Evolutionary conservation across 2,888 invertebrate genomes (phyloP).

Genomic region (Hemistola chrysoprasaria): DNA sequence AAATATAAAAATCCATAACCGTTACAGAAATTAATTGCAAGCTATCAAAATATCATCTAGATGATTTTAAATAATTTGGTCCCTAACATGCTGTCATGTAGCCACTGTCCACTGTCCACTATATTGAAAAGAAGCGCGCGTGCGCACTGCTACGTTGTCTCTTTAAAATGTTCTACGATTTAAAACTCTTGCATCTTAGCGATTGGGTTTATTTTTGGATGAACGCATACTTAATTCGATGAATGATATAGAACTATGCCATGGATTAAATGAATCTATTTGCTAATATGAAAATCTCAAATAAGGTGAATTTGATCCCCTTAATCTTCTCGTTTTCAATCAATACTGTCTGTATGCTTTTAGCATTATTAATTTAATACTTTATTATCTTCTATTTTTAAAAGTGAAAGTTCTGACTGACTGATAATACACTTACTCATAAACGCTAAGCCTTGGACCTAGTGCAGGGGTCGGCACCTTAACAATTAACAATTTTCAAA

Average conservation of each 20-base stretch:
- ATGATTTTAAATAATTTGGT: slow-evolving; percentile 26
- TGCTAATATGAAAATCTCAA: slow-evolving; percentile 63
- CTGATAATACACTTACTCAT: no score
- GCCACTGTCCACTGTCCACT: slow-evolving; percentile 48
- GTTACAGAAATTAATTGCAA: slow-evolving; percentile 26
- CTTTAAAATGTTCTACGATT: slow-evolving; percentile 7
- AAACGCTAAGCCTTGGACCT: no score
- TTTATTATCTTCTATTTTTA: no score
- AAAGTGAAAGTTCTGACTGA: no score
- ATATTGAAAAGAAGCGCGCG: slow-evolving; percentile 54
- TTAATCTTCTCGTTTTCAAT: no score
- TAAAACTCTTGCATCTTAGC: slow-evolving; percentile 1
- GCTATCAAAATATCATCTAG: slow-evolving; percentile 31
- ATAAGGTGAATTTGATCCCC: slow-evolving; percentile 47
- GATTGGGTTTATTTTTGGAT: slow-evolving; percentile 15
- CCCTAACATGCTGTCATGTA: slow-evolving; percentile 40
- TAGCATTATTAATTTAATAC: no score
- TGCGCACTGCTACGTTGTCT: slow-evolving; percentile 50
- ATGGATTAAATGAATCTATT: slow-evolving; percentile 66
- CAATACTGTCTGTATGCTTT: no score
- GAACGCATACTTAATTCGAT: neutral
- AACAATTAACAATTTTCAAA: no score
- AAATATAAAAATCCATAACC: slow-evolving; percentile 22
- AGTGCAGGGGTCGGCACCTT: no score
- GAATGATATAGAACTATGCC: slow-evolving; percentile 37